Evolutionary conservation across 2,797 vertebrate genomes (phyloP).

Genomic region (Tinamus major): DNA sequence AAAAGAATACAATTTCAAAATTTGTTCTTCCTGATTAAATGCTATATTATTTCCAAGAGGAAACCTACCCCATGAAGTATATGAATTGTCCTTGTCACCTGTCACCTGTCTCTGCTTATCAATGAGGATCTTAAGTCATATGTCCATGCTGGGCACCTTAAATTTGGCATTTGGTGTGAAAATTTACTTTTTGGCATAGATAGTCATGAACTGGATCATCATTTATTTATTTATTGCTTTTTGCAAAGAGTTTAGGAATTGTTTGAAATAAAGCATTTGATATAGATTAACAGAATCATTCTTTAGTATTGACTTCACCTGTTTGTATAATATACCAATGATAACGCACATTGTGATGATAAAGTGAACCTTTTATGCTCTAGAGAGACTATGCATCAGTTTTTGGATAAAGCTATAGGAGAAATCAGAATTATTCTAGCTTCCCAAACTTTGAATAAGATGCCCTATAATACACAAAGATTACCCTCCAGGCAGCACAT

Average conservation of each 20-base stretch:
- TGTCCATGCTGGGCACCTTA: neutral
- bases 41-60: neutral
- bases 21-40: neutral
- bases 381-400: neutral
- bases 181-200: neutral
- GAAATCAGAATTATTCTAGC: neutral
- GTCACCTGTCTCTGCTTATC: neutral
- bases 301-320: neutral
- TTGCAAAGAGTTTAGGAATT: neutral
- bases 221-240: too few species aligned
- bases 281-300: neutral
- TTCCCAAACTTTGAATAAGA: neutral
- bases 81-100: neutral
- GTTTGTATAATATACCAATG: neutral
- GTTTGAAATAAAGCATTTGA: neutral
- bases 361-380: neutral
- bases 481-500: neutral
- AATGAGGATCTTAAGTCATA: neutral
- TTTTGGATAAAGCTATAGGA: conserved; percentile 16
- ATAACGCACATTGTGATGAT: neutral
- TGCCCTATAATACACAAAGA: neutral
- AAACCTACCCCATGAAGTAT: neutral
- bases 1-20: neutral
- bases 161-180: neutral
- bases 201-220: neutral